Evolutionary conservation across 1,140 invertebrate species (phyloP).

Genomic region (Bilobella aurantiaca): DNA sequence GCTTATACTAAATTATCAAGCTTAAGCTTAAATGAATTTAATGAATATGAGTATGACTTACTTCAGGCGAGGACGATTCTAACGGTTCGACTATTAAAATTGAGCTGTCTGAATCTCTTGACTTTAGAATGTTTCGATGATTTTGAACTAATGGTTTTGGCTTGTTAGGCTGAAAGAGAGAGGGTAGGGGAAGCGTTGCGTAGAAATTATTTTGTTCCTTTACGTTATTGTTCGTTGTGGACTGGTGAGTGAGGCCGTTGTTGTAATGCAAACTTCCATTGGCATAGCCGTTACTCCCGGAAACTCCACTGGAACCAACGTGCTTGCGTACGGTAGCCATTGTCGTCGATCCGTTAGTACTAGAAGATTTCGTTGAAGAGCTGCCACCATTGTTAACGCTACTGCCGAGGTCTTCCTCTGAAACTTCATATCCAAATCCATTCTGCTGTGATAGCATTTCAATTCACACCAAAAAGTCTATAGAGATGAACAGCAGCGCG

Average conservation of each 20-base stretch:
- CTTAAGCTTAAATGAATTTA: too few species aligned
- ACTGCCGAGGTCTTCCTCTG: background rate
- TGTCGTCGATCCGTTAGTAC: background rate
- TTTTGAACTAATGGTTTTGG: background rate
- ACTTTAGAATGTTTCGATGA: background rate
- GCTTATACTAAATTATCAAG: too few species aligned
- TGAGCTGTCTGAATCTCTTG: background rate
- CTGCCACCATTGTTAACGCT: background rate
- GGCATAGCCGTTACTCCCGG: background rate
- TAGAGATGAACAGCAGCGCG: background rate
- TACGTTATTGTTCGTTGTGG: background rate
- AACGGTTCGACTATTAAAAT: background rate
- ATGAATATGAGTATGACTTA: background rate
- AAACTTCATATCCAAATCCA: background rate
- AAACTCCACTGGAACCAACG: background rate
- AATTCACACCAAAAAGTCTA: background rate
- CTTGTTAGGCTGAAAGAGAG: background rate
- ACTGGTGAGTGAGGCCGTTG: background rate
- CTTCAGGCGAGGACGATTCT: background rate
- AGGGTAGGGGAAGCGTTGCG: background rate
- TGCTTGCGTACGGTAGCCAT: background rate
- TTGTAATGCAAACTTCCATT: background rate
- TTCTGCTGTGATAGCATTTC: background rate
- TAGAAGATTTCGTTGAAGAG: background rate
- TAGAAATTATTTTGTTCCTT: conserved; percentile 1